A percentile compares a stretch with the other conserved stretches of the same genome.
Evolutionary conservation across 2,888 invertebrate species (phyloP).

Genomic region (Ochropleura plecta): DNA sequence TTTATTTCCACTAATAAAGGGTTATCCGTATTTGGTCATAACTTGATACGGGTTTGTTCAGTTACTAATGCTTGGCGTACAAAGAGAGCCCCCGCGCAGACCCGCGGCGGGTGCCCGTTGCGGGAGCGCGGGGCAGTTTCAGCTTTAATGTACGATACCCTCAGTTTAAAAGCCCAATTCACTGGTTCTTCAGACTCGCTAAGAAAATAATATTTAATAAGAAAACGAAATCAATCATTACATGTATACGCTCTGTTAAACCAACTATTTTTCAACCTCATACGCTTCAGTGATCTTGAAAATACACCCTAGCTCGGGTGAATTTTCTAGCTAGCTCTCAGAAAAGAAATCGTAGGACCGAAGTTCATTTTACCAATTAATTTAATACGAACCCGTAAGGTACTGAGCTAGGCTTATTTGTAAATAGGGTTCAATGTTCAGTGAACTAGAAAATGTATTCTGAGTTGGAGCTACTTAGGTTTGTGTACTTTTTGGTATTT

Average conservation of each 20-base stretch:
- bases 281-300: constrained; percentile 47
- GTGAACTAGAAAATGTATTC: constrained; percentile 44
- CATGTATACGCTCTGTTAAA: neutral
- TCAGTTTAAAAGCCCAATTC: neutral
- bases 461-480: neutral
- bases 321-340: constrained; percentile 16
- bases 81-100: too few relatives aligned
- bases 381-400: constrained; percentile 26
- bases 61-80: too few relatives aligned
- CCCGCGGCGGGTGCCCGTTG: too few relatives aligned
- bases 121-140: too few relatives aligned
- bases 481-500: neutral
- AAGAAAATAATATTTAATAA: neutral
- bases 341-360: constrained; percentile 42
- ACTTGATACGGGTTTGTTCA: too few relatives aligned
- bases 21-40: too few relatives aligned
- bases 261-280: constrained; percentile 39
- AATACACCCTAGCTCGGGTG: constrained; percentile 27
- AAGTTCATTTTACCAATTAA: constrained; percentile 50
- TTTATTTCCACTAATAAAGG: too few relatives aligned
- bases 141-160: too few relatives aligned
- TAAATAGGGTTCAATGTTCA: constrained; percentile 42
- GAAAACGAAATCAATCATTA: constrained; percentile 13
- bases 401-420: constrained; percentile 26
- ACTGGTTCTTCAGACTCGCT: neutral